These are phyloP conservation scores for Brachionichthys hirsutus DNA, from an alignment of 2,113 vertebrate genomes.

Conservation along the genomic window DNA sequence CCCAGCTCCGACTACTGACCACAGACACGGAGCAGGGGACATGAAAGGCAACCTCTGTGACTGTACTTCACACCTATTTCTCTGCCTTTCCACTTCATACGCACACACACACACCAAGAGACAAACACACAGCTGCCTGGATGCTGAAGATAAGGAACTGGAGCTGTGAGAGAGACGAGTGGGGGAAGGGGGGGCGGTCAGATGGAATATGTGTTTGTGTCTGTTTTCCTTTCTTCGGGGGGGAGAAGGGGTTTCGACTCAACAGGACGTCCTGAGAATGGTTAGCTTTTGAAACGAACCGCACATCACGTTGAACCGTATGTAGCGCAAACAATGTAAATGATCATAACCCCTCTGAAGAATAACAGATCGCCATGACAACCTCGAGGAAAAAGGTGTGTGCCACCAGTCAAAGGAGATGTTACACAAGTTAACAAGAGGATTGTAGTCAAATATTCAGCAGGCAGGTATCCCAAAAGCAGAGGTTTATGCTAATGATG, in stretches of 20 bases:
- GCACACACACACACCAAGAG: slow-evolving; percentile 43
- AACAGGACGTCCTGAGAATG: slow-evolving; percentile 68
- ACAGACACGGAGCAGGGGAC: slow-evolving; percentile 22
- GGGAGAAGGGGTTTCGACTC: slow-evolving; percentile 6
- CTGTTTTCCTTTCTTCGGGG: slow-evolving; percentile 18
- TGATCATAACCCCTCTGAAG: slow-evolving; percentile 3
- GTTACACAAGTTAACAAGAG: no score
- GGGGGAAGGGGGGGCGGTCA: background rate
- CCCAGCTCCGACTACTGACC: slow-evolving; percentile 33
- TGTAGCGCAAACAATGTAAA: background rate
- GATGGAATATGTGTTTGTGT: slow-evolving; percentile 29
- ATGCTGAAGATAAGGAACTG: slow-evolving; percentile 72
- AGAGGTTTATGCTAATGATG: slow-evolving; percentile 41
- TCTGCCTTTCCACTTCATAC: slow-evolving; percentile 52
- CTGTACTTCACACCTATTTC: slow-evolving; percentile 71
- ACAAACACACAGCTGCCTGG: slow-evolving; percentile 74
- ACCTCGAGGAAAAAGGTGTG: slow-evolving; percentile 12
- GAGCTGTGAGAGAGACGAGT: slow-evolving; percentile 50
- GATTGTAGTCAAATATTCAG: slow-evolving; percentile 28
- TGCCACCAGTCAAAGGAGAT: slow-evolving; percentile 27
- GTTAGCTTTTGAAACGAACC: slow-evolving; percentile 49
- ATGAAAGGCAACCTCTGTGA: slow-evolving; percentile 67
- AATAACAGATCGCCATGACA: slow-evolving; percentile 9
- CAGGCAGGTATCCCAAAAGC: slow-evolving; percentile 36
- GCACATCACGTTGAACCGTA: slow-evolving; percentile 11